Percentiles rank a stretch among this genome's conserved stretches.
Conservation (phyloP, 2,888 invertebrate genomes). For the Sipha maydis region DNA sequence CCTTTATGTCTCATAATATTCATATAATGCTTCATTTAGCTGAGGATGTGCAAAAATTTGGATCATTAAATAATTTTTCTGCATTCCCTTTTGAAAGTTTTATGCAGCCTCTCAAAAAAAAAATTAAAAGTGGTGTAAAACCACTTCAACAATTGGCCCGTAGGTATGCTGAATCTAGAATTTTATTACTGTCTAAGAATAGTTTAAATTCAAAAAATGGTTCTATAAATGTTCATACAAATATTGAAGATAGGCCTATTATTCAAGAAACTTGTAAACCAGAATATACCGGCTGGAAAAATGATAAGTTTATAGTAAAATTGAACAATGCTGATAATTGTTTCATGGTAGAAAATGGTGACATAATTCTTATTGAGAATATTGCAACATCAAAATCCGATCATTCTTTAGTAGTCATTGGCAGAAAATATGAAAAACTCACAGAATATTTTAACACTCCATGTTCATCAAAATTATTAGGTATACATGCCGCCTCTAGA, state of each 20-base stretch:
- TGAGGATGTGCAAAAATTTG: background rate
- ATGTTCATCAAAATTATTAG: constrained; percentile 9
- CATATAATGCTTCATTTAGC: constrained; percentile 6
- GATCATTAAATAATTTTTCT: constrained; percentile 12
- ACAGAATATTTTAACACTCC: constrained; percentile 5
- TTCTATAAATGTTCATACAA: constrained; percentile 1
- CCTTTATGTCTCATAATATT: constrained; percentile 10
- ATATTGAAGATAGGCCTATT: background rate
- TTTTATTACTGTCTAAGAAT: background rate
- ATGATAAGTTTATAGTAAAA: constrained; percentile 15
- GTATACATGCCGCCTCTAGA: background rate
- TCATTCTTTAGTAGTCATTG: background rate
- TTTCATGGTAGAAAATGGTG: constrained; percentile 5
- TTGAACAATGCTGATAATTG: constrained; percentile 11
- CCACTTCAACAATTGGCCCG: no score
- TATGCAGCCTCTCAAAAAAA: no score
- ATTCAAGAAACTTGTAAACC: background rate
- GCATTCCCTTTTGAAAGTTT: no score
- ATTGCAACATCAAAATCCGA: background rate
- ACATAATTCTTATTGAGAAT: constrained; percentile 12
- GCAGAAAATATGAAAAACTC: constrained; percentile 8
- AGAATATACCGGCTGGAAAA: constrained; percentile 23
- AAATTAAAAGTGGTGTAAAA: background rate
- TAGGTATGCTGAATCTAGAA: constrained; percentile 16
- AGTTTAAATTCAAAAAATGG: constrained; percentile 14